These are phyloP conservation scores for Heterotis niloticus DNA, from an alignment of 2,113 vertebrate species.

Conservation along the genomic window DNA sequence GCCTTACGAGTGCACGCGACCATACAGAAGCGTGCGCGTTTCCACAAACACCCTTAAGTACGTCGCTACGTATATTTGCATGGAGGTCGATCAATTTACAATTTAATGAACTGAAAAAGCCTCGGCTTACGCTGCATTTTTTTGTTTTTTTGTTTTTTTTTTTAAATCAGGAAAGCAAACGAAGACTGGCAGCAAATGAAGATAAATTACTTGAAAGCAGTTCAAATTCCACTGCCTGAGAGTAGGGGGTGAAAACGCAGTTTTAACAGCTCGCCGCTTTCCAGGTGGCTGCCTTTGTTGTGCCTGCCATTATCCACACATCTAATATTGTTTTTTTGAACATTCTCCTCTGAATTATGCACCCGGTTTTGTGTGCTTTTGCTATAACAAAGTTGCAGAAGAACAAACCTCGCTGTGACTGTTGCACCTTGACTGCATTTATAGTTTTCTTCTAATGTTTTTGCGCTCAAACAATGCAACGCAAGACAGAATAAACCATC, in stretches of 20 bases:
- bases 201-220: background rate
- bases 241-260: background rate
- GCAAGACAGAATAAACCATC: no score
- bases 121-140: background rate
- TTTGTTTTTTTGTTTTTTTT: background rate
- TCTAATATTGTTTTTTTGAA: no score
- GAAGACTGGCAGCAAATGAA: background rate
- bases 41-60: background rate
- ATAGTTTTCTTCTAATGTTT: no score
- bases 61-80: background rate
- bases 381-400: no score
- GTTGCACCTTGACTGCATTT: no score
- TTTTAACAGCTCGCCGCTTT: background rate
- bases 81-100: slow-evolving; percentile 17
- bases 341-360: no score
- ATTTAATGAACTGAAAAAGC: slow-evolving; percentile 2
- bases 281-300: background rate
- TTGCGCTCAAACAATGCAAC: no score
- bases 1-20: background rate
- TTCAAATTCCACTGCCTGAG: background rate
- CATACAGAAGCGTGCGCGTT: background rate
- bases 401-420: no score
- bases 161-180: background rate
- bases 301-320: background rate
- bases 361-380: no score